Percentiles rank a stretch among this genome's conserved stretches.
Conservation (phyloP, 2,113 vertebrate genomes). For the Empidonax traillii region DNA sequence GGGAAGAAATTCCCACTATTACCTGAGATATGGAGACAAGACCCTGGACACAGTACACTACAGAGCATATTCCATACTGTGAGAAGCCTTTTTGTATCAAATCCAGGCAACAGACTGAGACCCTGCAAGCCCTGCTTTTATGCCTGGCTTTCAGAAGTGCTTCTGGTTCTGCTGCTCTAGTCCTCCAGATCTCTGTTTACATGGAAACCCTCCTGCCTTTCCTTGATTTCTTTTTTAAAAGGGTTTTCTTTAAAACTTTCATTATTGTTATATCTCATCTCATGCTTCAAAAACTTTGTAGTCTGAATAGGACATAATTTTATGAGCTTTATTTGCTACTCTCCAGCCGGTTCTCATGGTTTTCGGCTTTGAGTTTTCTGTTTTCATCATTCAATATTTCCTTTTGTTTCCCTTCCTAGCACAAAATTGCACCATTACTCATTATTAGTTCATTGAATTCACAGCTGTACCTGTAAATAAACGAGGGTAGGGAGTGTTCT, state of each 20-base stretch:
- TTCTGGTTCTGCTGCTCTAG: neutral
- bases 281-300: neutral
- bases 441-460: slow-evolving; percentile 12
- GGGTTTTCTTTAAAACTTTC: neutral
- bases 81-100: neutral
- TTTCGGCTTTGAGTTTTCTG: neutral
- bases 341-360: neutral
- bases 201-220: neutral
- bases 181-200: neutral
- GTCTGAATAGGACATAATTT: neutral
- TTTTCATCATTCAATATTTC: neutral
- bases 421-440: neutral
- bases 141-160: neutral
- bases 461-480: neutral
- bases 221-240: neutral
- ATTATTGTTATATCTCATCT: neutral
- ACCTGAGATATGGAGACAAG: neutral
- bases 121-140: neutral
- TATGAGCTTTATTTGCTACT: neutral
- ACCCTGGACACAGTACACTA: neutral
- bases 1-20: neutral
- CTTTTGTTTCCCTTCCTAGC: neutral
- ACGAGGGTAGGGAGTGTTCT: neutral
- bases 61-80: neutral
- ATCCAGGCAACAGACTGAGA: neutral